phyloP scores from a whole-genome alignment of 2,888 invertebrate genomes.

The Muschampia plurimacula region DNA sequence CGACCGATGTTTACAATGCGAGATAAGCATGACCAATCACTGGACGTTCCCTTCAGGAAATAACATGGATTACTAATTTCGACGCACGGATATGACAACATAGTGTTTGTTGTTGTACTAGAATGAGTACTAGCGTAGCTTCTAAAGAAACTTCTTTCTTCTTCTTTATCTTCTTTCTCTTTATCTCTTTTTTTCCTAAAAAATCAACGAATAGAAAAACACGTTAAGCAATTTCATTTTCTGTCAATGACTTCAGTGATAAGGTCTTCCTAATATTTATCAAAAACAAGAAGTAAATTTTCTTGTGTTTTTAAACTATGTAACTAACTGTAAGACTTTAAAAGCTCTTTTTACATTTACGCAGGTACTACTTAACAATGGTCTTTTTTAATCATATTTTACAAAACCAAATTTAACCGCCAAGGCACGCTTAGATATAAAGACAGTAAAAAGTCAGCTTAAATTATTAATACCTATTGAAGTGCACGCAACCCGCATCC shows the following conservation, averaged over 20 bases:
- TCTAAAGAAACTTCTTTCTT: background rate
- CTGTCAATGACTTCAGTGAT: no score
- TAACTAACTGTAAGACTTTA: no score
- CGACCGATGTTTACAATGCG: constrained; percentile 50
- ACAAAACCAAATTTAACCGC: background rate
- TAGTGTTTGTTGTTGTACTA: background rate
- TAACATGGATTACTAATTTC: constrained; percentile 16
- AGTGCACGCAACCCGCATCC: constrained; percentile 28
- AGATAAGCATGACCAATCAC: constrained; percentile 54
- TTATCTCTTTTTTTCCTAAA: no score
- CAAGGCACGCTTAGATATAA: background rate
- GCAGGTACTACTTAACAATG: background rate
- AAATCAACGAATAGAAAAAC: no score
- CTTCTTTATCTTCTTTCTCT: background rate
- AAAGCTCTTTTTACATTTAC: background rate
- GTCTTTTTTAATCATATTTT: background rate
- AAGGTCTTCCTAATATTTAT: no score
- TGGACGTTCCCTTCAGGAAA: constrained; percentile 31
- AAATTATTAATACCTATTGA: constrained; percentile 16
- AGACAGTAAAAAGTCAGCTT: constrained; percentile 9
- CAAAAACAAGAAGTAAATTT: no score
- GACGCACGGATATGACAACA: constrained; percentile 17
- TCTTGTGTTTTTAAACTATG: no score
- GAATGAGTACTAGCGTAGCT: background rate
- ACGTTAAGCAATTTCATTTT: no score